Conservation (phyloP, 2,797 vertebrate genomes). For the Choloepus didactylus region DNA sequence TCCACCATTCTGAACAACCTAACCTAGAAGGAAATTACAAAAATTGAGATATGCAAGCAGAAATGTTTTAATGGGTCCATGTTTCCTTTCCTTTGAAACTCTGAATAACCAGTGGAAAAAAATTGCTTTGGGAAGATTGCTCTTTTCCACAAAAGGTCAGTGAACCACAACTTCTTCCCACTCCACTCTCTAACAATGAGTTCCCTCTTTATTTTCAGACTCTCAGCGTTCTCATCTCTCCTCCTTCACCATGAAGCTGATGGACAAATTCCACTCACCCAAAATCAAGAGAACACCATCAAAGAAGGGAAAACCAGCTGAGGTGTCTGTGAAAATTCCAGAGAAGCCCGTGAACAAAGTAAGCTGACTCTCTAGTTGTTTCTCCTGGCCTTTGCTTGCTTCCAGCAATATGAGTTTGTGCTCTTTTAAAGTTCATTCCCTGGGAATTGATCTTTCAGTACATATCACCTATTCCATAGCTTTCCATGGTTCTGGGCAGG, state of each 20-base stretch:
- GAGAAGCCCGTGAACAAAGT: conserved; percentile 98
- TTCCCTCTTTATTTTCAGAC: conserved; percentile 88
- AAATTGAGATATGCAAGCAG: neutral
- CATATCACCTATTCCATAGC: neutral
- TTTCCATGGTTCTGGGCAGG: conserved; percentile 25
- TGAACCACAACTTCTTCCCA: rapidly evolving
- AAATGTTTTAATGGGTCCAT: neutral
- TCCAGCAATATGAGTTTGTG: neutral
- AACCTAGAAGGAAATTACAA: neutral
- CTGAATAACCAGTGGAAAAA: too few relatives aligned
- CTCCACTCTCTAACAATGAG: conserved; percentile 49
- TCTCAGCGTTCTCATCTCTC: conserved; percentile 98
- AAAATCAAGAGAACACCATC: conserved; percentile 99
- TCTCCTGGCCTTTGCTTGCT: conserved; percentile 35
- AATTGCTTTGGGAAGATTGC: neutral
- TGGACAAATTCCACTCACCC: conserved; percentile 99
- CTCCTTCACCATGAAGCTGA: conserved; percentile 99
- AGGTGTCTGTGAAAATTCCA: conserved; percentile 92
- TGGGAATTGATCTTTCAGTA: neutral
- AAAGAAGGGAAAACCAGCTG: conserved; percentile 96
- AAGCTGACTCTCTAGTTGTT: conserved; percentile 64
- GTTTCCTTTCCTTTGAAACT: neutral
- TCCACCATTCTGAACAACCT: neutral
- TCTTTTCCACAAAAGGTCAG: neutral
- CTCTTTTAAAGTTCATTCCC: neutral